These are phyloP conservation scores for Lasioglossum zephyrum DNA, from an alignment of 2,888 invertebrate genomes.

Conservation along the genomic window DNA sequence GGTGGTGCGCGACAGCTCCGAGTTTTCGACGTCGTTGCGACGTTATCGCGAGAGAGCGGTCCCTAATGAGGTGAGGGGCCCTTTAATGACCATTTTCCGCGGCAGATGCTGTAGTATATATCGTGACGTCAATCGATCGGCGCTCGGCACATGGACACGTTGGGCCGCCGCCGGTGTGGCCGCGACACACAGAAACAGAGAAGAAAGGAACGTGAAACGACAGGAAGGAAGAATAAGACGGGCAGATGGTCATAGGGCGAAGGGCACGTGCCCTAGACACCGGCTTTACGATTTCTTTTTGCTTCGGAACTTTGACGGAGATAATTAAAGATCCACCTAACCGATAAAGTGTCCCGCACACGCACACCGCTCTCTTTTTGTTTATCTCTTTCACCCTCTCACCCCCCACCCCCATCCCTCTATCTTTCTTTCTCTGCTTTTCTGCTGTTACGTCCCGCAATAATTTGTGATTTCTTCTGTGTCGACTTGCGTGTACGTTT, in stretches of 20 bases:
- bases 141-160: slow-evolving; percentile 21
- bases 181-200: not conserved
- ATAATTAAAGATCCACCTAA: slow-evolving; percentile 71
- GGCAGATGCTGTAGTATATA: slow-evolving; percentile 66
- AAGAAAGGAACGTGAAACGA: slow-evolving; percentile 31
- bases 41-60: slow-evolving; percentile 48
- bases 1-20: slow-evolving; percentile 46
- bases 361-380: slow-evolving; percentile 2
- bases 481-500: not conserved
- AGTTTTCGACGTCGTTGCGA: slow-evolving; percentile 59
- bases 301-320: slow-evolving; percentile 57
- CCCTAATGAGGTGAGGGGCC: slow-evolving; percentile 62
- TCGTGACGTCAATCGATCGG: slow-evolving; percentile 54
- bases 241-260: slow-evolving; percentile 70
- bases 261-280: slow-evolving; percentile 71
- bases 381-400: not conserved
- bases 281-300: slow-evolving; percentile 69
- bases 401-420: fast-evolving
- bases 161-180: slow-evolving; percentile 3
- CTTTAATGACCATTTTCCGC: slow-evolving; percentile 68
- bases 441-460: not conserved
- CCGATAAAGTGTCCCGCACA: slow-evolving; percentile 38
- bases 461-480: not conserved
- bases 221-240: slow-evolving; percentile 42
- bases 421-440: not conserved